phyloP scores from a whole-genome alignment of 2,113 vertebrate species.

The Oncorhynchus kisutch region DNA sequence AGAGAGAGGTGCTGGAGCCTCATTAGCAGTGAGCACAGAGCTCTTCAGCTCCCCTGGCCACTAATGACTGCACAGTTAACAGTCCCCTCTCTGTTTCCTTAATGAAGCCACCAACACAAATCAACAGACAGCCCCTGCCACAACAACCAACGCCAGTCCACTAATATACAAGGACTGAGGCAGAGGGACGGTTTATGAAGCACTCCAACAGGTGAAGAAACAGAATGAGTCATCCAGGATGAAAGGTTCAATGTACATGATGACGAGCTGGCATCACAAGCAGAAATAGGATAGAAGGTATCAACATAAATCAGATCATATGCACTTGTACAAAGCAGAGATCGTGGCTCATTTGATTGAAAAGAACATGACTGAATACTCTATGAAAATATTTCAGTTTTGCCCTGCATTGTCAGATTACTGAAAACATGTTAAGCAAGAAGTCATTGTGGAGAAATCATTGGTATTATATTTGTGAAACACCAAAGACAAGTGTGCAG shows the following conservation, averaged over 20 bases:
- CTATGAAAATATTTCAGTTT: too few relatives aligned
- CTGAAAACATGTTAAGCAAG: too few relatives aligned
- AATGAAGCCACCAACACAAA: constrained; percentile 33
- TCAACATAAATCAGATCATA: too few relatives aligned
- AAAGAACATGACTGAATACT: too few relatives aligned
- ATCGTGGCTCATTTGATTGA: too few relatives aligned
- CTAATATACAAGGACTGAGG: not conserved
- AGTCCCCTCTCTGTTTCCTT: constrained; percentile 37
- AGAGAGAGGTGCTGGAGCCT: constrained; percentile 20
- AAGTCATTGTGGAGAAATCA: too few relatives aligned
- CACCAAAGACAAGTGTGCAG: too few relatives aligned
- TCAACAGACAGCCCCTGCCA: constrained; percentile 8
- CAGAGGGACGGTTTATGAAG: not conserved
- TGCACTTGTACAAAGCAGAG: too few relatives aligned
- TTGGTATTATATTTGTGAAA: too few relatives aligned
- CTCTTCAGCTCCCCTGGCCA: constrained; percentile 23
- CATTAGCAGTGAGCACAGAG: constrained; percentile 35
- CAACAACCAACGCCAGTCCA: not conserved
- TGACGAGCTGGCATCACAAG: not conserved
- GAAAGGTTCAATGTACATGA: not conserved
- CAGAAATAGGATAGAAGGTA: not conserved
- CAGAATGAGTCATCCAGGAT: not conserved
- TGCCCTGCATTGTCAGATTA: too few relatives aligned
- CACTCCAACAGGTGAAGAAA: not conserved
- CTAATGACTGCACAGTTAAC: constrained; percentile 44